Percentiles rank a stretch among this genome's conserved stretches.
Conservation (phyloP, 2,888 invertebrate species). For the Peribatodes rhomboidaria region DNA sequence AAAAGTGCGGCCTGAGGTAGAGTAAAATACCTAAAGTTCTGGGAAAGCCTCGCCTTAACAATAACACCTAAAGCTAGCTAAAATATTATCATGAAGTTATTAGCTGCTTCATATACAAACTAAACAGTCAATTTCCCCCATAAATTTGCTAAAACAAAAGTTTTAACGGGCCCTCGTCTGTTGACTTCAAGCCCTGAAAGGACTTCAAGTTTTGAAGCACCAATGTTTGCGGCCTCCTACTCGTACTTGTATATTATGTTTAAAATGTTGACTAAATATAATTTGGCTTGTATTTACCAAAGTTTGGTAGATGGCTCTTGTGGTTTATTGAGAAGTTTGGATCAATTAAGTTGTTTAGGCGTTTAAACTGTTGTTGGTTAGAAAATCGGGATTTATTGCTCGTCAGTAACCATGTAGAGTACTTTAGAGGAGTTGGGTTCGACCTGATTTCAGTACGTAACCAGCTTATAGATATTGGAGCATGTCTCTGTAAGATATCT, state of each 20-base stretch:
- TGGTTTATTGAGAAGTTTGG: conserved; percentile 1
- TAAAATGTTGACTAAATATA: conserved; percentile 15
- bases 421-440: too few relatives aligned
- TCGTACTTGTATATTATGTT: conserved; percentile 16
- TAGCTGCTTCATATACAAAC: background rate
- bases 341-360: background rate
- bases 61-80: background rate
- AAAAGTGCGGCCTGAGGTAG: too few relatives aligned
- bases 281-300: conserved; percentile 8
- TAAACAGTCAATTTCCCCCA: conserved; percentile 5
- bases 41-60: too few relatives aligned
- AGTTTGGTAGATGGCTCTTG: conserved; percentile 6
- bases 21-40: too few relatives aligned
- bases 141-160: conserved; percentile 33
- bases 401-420: too few relatives aligned
- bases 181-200: conserved; percentile 25
- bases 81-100: background rate
- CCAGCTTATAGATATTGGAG: too few relatives aligned
- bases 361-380: too few relatives aligned
- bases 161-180: conserved; percentile 22
- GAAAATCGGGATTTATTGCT: too few relatives aligned
- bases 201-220: conserved; percentile 24
- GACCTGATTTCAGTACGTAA: too few relatives aligned
- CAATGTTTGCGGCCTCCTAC: background rate
- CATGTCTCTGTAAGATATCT: too few relatives aligned